A percentile compares a stretch with the other conserved stretches of the same genome.
Evolutionary conservation across 2,888 invertebrate genomes (phyloP).

Genomic region (Cetonia aurata): DNA sequence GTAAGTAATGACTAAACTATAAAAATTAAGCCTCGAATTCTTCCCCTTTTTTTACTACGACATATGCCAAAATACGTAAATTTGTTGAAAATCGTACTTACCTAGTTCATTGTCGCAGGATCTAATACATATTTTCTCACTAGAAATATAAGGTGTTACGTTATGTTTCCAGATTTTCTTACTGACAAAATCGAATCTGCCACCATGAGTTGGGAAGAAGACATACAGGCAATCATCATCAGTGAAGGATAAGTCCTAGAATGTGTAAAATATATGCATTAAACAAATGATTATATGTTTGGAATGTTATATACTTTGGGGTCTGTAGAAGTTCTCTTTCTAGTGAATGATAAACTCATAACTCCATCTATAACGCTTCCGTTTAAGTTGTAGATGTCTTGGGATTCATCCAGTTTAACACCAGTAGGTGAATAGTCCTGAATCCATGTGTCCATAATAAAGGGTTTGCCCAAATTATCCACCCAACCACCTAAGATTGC

Average conservation of each 20-base stretch:
- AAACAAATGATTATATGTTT: conserved; percentile 9
- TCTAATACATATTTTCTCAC: conserved; percentile 84
- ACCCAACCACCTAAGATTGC: conserved; percentile 93
- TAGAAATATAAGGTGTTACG: conserved; percentile 78
- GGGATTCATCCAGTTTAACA: conserved; percentile 73
- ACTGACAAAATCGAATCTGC: conserved; percentile 84
- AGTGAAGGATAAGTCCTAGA: conserved; percentile 83
- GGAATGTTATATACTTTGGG: conserved; percentile 58
- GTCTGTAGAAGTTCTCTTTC: conserved; percentile 83
- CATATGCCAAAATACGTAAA: background rate
- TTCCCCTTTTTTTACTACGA: background rate
- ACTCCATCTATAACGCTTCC: conserved; percentile 82
- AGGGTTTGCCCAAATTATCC: conserved; percentile 82
- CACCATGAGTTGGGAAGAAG: conserved; percentile 89
- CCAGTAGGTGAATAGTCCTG: conserved; percentile 82
- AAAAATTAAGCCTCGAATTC: background rate
- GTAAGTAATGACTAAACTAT: background rate
- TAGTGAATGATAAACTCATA: conserved; percentile 82
- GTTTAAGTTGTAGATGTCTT: conserved; percentile 78
- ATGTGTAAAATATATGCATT: conserved; percentile 24
- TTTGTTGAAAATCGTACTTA: conserved; percentile 59
- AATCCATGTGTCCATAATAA: conserved; percentile 92
- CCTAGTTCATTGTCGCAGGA: conserved; percentile 79
- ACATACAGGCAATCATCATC: conserved; percentile 86
- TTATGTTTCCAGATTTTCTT: conserved; percentile 89